phyloP scores from a whole-genome alignment of 2,888 invertebrate species.

The Zygothrica quintamaculata region DNA sequence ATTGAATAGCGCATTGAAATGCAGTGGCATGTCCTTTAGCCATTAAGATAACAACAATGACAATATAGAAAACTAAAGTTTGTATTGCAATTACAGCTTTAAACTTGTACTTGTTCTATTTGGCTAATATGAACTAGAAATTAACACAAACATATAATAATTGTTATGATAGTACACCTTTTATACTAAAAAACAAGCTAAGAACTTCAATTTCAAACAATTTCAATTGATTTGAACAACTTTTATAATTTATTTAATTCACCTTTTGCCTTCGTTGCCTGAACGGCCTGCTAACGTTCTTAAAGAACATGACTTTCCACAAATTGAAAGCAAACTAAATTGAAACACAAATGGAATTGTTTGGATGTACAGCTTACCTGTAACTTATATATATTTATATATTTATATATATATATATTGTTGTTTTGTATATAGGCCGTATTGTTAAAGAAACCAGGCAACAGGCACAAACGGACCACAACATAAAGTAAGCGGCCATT shows the following conservation, averaged over 20 bases:
- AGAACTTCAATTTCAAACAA: slow-evolving; percentile 8
- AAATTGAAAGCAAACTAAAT: slow-evolving; percentile 64
- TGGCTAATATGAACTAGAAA: slow-evolving; percentile 21
- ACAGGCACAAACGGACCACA: slow-evolving; percentile 57
- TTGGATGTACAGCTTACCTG: neutral
- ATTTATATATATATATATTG: too few relatives aligned
- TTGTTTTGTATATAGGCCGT: slow-evolving; percentile 28
- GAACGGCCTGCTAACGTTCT: slow-evolving; percentile 48
- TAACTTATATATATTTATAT: too few relatives aligned
- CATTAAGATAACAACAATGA: slow-evolving; percentile 56
- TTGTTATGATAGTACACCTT: neutral
- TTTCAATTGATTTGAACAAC: too few relatives aligned
- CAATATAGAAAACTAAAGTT: slow-evolving; percentile 5
- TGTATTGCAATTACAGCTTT: slow-evolving; percentile 25
- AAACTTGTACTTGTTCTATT: slow-evolving; percentile 29
- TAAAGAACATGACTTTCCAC: slow-evolving; percentile 69
- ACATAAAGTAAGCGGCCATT: slow-evolving; percentile 47
- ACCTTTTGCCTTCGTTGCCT: slow-evolving; percentile 59
- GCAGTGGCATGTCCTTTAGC: slow-evolving; percentile 53
- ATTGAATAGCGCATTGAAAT: slow-evolving; percentile 49
- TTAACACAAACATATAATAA: neutral
- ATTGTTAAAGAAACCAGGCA: slow-evolving; percentile 63
- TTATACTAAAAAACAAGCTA: neutral
- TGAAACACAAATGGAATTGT: slow-evolving; percentile 20
- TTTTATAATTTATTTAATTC: too few relatives aligned